These are phyloP conservation scores for Drosophila quinaria DNA, from an alignment of 2,888 invertebrate genomes.

Conservation along the genomic window DNA sequence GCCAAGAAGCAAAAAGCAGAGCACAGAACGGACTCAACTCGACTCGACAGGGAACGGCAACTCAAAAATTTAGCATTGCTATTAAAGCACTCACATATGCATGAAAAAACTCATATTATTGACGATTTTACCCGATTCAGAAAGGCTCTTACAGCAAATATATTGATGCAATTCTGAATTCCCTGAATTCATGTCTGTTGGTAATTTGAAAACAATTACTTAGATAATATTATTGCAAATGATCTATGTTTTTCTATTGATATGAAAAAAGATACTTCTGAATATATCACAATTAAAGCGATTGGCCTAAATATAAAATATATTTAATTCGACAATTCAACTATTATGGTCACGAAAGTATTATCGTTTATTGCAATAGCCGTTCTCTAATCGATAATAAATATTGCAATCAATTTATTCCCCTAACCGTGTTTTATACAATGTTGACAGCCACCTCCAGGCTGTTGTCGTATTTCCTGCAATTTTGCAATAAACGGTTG, in stretches of 20 bases:
- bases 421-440: neutral
- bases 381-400: slow-evolving; percentile 12
- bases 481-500: slow-evolving; percentile 35
- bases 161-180: too few species aligned
- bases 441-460: slow-evolving; percentile 21
- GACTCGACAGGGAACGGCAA: neutral
- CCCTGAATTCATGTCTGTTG: neutral
- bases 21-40: slow-evolving; percentile 1
- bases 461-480: slow-evolving; percentile 10
- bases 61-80: slow-evolving; percentile 30
- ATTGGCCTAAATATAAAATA: slow-evolving; percentile 3
- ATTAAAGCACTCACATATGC: slow-evolving; percentile 28
- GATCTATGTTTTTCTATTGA: neutral
- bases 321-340: neutral
- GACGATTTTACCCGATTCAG: slow-evolving; percentile 23
- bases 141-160: too few species aligned
- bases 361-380: neutral
- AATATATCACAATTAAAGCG: neutral
- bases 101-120: slow-evolving; percentile 24
- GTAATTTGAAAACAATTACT: neutral
- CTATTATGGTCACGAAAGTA: slow-evolving; percentile 1
- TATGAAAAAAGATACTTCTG: neutral
- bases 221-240: neutral
- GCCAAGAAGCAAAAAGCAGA: slow-evolving; percentile 29
- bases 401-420: slow-evolving; percentile 4